phyloP scores from a whole-genome alignment of 2,888 invertebrate genomes.

The Hymenopus coronatus region DNA sequence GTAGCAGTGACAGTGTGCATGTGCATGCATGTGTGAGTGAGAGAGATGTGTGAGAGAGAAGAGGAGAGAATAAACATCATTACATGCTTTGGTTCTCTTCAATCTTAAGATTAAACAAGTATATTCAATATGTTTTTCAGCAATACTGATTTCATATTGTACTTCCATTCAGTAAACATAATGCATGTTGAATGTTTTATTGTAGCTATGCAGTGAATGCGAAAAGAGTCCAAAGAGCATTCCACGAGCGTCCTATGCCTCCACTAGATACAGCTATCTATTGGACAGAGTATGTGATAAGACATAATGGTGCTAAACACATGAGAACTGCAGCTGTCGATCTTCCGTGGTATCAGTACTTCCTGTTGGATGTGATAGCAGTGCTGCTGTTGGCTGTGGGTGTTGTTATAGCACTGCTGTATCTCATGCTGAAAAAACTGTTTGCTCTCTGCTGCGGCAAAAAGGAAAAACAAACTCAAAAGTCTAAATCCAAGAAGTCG shows the following conservation, averaged over 20 bases:
- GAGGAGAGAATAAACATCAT: no score
- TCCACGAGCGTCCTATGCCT: conserved; percentile 55
- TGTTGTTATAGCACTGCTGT: not conserved
- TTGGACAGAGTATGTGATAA: conserved; percentile 65
- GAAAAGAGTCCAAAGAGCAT: conserved; percentile 40
- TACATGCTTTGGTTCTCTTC: no score
- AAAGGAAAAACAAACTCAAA: not conserved
- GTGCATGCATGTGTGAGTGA: no score
- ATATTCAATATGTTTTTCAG: no score
- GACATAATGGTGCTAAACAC: conserved; percentile 46
- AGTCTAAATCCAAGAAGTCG: not conserved
- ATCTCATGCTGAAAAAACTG: conserved; percentile 14
- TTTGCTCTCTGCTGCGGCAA: not conserved
- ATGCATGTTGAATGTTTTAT: not conserved
- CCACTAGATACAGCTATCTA: conserved; percentile 60
- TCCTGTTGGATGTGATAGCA: conserved; percentile 43
- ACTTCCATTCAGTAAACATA: no score
- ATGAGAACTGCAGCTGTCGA: conserved; percentile 47
- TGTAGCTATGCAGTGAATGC: conserved; percentile 22
- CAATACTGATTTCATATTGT: no score
- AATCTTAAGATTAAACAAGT: no score
- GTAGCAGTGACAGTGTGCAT: no score
- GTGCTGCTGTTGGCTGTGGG: not conserved
- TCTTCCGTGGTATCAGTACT: conserved; percentile 47
- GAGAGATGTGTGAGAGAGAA: no score